Base-by-base conservation (phyloP, 2,888 invertebrate genomes). In the Sisyra nigra region DNA sequence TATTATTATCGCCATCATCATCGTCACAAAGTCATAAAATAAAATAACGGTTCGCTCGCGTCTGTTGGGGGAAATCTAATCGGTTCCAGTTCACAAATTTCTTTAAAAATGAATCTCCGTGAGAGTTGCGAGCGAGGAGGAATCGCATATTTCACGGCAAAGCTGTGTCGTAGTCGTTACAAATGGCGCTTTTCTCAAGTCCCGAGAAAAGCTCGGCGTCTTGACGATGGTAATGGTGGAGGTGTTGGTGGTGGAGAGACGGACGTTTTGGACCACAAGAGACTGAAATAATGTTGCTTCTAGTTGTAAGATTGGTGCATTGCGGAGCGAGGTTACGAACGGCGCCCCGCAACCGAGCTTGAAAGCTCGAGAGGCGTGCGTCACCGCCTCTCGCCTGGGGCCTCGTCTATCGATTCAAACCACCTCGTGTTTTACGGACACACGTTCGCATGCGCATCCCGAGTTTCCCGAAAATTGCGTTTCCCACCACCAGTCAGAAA, bases 301-400 rank as follows among this genome's bases (percentile, higher is more conserved):
- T 14, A 17, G 38, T 40, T 17, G n/a, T 13, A 42, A 36, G 42
- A 42, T 42, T 42, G 42, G 42, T 42, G 42, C 42, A 42, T 19
- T 42, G 42, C 42, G 24, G 31, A 13, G 24, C 13, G 30, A 11
- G 34, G n/a, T 24, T 24, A 5, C 24, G 24, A 24, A 7, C n/a
- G 24, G 24, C 24, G 24, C 24, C 24, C 24, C 24, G 24, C 24
- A 24, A 24, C 33, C 14, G 3, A 3, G 14, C 14, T 33, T 9
- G 33, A 33, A 14, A n/a, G 33, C 33, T 17, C 29, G 14, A 30
- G 13, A 40, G 11, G 17, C 29, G 31, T 35, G 17, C 29, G 15
- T 24, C 11, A 37, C 37, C 42, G 42, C 42, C 42, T 42, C 31
- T 31, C 17, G 35, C 42, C 42, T 35, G 42, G 42, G 42, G 42